Conservation (phyloP, 2,113 vertebrate genomes). For the Ariopsis seemanni region DNA sequence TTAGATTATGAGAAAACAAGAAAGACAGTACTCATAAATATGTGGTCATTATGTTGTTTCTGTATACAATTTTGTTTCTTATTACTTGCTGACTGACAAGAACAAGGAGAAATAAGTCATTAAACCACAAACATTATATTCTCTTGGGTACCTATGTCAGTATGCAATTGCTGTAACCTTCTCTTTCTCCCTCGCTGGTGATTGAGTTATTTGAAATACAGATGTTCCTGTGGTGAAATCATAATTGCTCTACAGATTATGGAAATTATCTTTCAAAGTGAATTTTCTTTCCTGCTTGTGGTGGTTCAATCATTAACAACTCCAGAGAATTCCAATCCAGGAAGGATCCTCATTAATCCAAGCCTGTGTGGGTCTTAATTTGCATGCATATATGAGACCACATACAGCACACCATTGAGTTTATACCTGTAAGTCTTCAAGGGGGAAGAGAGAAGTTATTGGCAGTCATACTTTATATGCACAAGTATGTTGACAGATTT, state of each 20-base stretch:
- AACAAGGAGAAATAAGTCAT: slow-evolving; percentile 24
- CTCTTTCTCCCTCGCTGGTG: slow-evolving; percentile 14
- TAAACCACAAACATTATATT: neutral
- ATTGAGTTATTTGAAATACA: slow-evolving; percentile 47
- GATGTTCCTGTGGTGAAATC: slow-evolving; percentile 53
- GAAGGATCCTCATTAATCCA: slow-evolving; percentile 30
- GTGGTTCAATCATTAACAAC: slow-evolving; percentile 17
- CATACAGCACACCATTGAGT: neutral
- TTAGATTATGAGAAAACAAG: neutral
- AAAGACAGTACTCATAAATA: neutral
- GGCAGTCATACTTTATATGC: neutral
- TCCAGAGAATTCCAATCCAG: neutral
- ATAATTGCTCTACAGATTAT: slow-evolving; percentile 60
- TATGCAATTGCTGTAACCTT: slow-evolving; percentile 31
- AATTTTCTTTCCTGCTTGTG: slow-evolving; percentile 42
- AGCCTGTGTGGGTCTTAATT: neutral
- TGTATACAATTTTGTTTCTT: neutral
- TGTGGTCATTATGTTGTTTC: neutral
- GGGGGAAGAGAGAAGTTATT: neutral
- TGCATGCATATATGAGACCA: slow-evolving; percentile 3
- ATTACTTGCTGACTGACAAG: slow-evolving; percentile 15
- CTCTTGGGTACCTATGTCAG: slow-evolving; percentile 13
- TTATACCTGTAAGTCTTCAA: neutral
- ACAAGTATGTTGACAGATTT: neutral
- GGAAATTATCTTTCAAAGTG: slow-evolving; percentile 56